A percentile compares a stretch with the other conserved stretches of the same genome.
phyloP scores from a whole-genome alignment of 2,888 invertebrate species.

The Drosophila nr. perissopoda region DNA sequence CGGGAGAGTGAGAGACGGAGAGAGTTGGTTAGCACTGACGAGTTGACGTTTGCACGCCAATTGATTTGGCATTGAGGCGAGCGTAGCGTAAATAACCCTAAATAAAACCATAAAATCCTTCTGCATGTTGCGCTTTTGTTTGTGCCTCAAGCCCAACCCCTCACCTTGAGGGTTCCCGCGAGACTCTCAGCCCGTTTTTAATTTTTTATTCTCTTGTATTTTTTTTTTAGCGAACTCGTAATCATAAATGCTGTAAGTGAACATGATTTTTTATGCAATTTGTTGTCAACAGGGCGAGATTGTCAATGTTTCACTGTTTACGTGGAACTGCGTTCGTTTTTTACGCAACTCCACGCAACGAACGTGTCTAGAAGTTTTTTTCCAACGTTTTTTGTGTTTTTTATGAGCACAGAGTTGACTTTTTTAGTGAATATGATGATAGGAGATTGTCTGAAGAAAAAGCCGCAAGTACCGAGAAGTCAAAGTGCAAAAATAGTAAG shows the following conservation, averaged over 20 bases:
- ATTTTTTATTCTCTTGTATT: conserved; percentile 20
- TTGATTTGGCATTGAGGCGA: conserved; percentile 75
- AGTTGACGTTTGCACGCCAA: conserved; percentile 77
- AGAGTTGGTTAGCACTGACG: conserved; percentile 28
- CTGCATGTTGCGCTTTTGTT: conserved; percentile 75
- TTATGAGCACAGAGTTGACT: conserved; percentile 64
- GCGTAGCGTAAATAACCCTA: conserved; percentile 77
- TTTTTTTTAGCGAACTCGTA: conserved; percentile 68
- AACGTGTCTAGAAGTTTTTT: conserved; percentile 11
- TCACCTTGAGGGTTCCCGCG: conserved; percentile 59
- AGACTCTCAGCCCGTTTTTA: conserved; percentile 11
- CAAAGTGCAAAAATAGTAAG: neutral
- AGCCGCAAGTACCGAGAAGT: conserved; percentile 43
- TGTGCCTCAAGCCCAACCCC: conserved; percentile 53
- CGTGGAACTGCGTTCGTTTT: conserved; percentile 66
- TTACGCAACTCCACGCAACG: conserved; percentile 73
- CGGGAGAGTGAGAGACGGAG: neutral
- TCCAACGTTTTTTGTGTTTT: conserved; percentile 29
- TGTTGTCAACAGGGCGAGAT: conserved; percentile 48
- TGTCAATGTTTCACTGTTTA: conserved; percentile 32
- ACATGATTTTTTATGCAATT: conserved; percentile 79
- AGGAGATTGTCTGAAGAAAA: conserved; percentile 26
- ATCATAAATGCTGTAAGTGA: conserved; percentile 53
- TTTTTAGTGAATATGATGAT: conserved; percentile 64
- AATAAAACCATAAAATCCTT: conserved; percentile 84